Evolutionary conservation across 2,888 invertebrate genomes (phyloP), one percentile per base, ranked within the genome.

Genomic region (Drosophila borborema): DNA sequence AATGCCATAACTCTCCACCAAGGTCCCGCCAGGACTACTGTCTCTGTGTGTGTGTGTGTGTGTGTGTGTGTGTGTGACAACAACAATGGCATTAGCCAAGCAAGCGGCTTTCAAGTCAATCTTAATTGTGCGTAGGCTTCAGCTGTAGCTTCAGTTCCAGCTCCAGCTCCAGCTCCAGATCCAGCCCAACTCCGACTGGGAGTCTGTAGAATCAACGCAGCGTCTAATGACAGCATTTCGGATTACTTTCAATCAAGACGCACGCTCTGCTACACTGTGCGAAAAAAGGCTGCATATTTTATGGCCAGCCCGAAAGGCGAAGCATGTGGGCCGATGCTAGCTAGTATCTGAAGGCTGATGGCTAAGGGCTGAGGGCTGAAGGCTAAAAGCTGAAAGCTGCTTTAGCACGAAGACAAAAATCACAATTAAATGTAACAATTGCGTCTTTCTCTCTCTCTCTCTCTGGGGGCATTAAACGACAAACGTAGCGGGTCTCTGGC

Each of bases 401-500:
- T 62, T 64, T 72, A 63, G 68, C 60, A 61, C 70, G 71, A 76
- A 84, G 81, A 85, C 82, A 89, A 86, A 85, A 86, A 86, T 87
- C 85, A 86, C 89, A 86, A 86, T 86, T 86, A 86, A 89, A 86
- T 86, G 89, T 89, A 86, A 89, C 89, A 86, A 86, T 86, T 86
- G 86, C 81, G 87, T 89, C 89, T 82, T n/a, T n/a, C n/a, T n/a
- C n/a, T 20, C 20, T 20, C 82, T 84, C 87, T 84, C 89, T 83
- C 82, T 84, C 87, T 84, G 73, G 79, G 89, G 86, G 89, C 81
- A 82, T 76, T 80, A 77, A 81, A 68, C 84, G 77, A 75, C 82
- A 82, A 84, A 79, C 81, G 67, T 61, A 67, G 62, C 55, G 58
- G 48, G 64, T 10, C 58, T 34, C 43, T 51, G 49, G 58, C 48